Evolutionary conservation across 2,797 vertebrate species (phyloP).

Genomic region (Danio choprae): DNA sequence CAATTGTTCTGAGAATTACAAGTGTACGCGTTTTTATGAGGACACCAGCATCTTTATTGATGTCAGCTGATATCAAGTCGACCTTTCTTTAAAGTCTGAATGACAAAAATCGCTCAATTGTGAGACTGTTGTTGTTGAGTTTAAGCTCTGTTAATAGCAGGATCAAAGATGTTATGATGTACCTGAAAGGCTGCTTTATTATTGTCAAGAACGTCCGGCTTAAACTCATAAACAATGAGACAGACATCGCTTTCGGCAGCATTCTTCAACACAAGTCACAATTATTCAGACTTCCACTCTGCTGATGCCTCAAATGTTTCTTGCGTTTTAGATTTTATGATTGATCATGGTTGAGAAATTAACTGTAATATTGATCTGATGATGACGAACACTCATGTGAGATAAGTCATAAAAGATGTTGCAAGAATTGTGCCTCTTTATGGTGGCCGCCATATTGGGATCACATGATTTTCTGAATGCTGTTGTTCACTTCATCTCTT

Average conservation of each 20-base stretch:
- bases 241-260: neutral
- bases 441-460: neutral
- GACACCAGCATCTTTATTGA: neutral
- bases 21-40: neutral
- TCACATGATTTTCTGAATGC: neutral
- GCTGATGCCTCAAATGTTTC: neutral
- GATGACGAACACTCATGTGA: neutral
- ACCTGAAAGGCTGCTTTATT: conserved; percentile 3
- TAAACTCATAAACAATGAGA: conserved; percentile 1
- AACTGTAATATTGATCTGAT: neutral
- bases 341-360: neutral
- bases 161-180: neutral
- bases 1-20: conserved; percentile 24
- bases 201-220: neutral
- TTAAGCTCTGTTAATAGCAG: neutral
- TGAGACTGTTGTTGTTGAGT: neutral
- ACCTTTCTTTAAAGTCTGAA: neutral
- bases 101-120: neutral
- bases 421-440: neutral
- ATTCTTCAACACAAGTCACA: neutral
- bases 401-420: neutral
- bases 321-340: neutral
- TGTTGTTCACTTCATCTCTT: conserved; percentile 4
- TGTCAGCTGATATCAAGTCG: neutral
- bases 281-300: neutral